Evolutionary conservation across 1,140 invertebrate species (phyloP).

Genomic region (Delia radicum): DNA sequence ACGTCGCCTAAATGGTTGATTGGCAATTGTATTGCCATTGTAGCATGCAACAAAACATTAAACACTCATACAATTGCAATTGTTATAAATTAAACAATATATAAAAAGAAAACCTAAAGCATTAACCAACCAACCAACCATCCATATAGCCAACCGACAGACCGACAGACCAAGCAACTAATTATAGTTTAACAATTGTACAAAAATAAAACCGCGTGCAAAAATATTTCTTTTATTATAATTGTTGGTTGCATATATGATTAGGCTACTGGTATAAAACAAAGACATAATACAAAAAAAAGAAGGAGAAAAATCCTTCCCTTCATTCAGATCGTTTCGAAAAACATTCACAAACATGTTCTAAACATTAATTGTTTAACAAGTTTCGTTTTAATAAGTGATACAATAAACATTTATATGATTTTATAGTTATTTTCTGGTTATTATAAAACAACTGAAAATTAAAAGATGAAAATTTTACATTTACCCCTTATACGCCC

Average conservation of each 20-base stretch:
- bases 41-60: conserved; percentile 22
- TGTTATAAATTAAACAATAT: neutral
- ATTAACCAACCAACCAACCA: conserved; percentile 1
- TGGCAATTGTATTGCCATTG: conserved; percentile 25
- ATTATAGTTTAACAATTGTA: conserved; percentile 2
- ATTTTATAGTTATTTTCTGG: too few relatives aligned
- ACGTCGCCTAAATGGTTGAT: conserved; percentile 20
- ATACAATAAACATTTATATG: too few relatives aligned
- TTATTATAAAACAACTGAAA: too few relatives aligned
- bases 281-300: too few relatives aligned
- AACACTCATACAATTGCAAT: conserved; percentile 8
- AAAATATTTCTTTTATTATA: neutral
- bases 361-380: too few relatives aligned
- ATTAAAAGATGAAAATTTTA: too few relatives aligned
- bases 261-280: neutral
- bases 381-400: too few relatives aligned
- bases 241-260: neutral
- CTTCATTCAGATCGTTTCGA: too few relatives aligned
- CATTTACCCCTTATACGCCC: too few relatives aligned
- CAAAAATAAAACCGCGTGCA: neutral
- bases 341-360: too few relatives aligned
- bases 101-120: neutral
- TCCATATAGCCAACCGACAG: neutral
- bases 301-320: too few relatives aligned
- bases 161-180: neutral